Evolutionary conservation across 1,140 invertebrate species (phyloP), one percentile per base, ranked within the genome.

Genomic region (Ceratina australensis): DNA sequence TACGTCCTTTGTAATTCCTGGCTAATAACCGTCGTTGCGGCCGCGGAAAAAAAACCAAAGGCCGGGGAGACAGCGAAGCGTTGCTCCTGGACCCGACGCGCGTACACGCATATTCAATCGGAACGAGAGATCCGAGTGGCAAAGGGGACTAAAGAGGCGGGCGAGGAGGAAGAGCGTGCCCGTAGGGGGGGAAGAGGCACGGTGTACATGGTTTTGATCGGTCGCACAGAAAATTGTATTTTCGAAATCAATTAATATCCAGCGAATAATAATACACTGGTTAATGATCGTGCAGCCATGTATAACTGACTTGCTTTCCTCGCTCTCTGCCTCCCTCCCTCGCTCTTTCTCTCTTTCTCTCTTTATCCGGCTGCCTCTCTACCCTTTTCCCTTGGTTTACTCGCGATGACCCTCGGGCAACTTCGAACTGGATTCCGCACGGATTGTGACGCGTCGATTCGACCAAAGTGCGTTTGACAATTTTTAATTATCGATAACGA

Each of bases 211-310:
- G 88, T 90, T 92, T 92, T 92, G 91, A 92, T 92, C 90, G 85
- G 79, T 91, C 87, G 85, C 72, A 89, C 89, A 90, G 90, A 92
- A 92, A 92, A 92, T 92, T 91, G 87, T 90, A 88, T 90, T 91
- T 91, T 91, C 85, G 83, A 89, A 91, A 91, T 91, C 87, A 92
- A 92, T 92, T 92, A 90, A 89, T 92, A 90, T 90, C 86, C 87
- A 78, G 73, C 83, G 88, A 89, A 86, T 92, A 89, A 91, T 91
- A 92, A 92, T 92, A 87, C 85, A 87, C 85, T 81, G 82, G 87
- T 81, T 91, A 91, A 92, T 92, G 88, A 92, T 90, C 81, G 86
- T 75, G 66, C 82, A 82, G 47, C 74, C 20, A 76, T 79, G 83
- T 71, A 75, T 78, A 79, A 26, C 64, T 75, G 65, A 64, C 67